Conservation (phyloP, 1,140 invertebrate genomes). For the Zaprionus inermis region DNA sequence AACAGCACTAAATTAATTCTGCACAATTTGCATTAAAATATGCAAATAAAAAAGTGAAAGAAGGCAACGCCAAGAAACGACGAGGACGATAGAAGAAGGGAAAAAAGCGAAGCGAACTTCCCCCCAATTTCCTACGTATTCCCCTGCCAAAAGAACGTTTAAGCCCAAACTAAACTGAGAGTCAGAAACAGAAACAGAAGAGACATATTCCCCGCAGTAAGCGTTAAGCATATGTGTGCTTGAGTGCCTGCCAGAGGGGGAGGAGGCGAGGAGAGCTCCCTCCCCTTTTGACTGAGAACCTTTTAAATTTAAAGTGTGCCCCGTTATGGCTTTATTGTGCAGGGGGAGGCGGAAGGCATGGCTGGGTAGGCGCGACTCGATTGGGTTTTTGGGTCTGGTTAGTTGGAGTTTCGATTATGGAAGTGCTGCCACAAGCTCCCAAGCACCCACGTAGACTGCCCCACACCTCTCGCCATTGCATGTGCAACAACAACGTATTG, state of each 20-base stretch:
- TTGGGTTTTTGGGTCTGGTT: slow-evolving; percentile 40
- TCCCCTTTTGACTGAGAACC: slow-evolving; percentile 11
- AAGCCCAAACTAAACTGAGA: slow-evolving; percentile 63
- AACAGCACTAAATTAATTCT: slow-evolving; percentile 82
- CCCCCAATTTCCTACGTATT: not conserved
- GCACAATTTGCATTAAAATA: slow-evolving; percentile 82
- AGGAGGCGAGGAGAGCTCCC: not conserved
- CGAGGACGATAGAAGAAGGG: not conserved
- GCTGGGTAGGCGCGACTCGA: slow-evolving; percentile 40
- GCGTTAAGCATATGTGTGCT: slow-evolving; percentile 76
- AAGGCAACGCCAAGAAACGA: slow-evolving; percentile 21
- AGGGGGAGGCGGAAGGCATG: not conserved
- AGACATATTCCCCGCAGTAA: slow-evolving; percentile 59
- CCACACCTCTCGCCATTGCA: slow-evolving; percentile 13
- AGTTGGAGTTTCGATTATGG: slow-evolving; percentile 72
- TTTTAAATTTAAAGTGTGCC: slow-evolving; percentile 72
- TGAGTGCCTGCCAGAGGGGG: slow-evolving; percentile 52
- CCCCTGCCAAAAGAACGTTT: slow-evolving; percentile 46
- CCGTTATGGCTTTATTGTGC: slow-evolving; percentile 64
- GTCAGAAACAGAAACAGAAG: not conserved
- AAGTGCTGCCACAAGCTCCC: slow-evolving; percentile 56
- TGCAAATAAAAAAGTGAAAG: slow-evolving; percentile 78
- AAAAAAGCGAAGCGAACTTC: not conserved
- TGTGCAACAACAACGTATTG: slow-evolving; percentile 26
- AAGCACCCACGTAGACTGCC: not conserved